phyloP scores from a whole-genome alignment of 2,888 invertebrate genomes.

The Agrotis puta region DNA sequence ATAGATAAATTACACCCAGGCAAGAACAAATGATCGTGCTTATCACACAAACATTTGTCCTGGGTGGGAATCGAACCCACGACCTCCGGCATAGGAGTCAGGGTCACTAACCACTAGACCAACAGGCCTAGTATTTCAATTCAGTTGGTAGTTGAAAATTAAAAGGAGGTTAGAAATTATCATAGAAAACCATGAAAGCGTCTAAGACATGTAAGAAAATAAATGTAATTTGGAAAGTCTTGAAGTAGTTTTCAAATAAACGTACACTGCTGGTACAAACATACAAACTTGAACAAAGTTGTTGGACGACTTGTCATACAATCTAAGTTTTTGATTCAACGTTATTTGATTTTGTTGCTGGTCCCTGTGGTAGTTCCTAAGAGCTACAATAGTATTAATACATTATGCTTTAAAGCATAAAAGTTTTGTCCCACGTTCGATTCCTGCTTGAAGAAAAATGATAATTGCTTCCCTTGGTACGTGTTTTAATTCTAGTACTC shows the following conservation, averaged over 20 bases:
- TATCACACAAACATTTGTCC: too few relatives aligned
- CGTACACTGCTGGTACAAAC: not conserved
- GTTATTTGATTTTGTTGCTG: conserved; percentile 30
- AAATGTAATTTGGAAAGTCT: conserved; percentile 15
- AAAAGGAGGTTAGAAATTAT: not conserved
- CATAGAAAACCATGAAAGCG: too few relatives aligned
- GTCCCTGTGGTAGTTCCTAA: not conserved
- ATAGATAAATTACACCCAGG: too few relatives aligned
- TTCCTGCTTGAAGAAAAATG: not conserved
- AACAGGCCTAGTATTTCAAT: too few relatives aligned
- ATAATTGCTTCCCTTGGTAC: not conserved
- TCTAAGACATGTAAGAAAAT: not conserved
- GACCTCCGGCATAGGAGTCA: too few relatives aligned
- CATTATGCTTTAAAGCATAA: too few relatives aligned
- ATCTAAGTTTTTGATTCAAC: conserved; percentile 44
- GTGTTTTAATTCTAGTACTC: too few relatives aligned
- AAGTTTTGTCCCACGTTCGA: not conserved
- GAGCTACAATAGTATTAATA: not conserved
- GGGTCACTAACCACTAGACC: too few relatives aligned
- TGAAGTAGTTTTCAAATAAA: not conserved
- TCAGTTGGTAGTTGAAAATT: not conserved
- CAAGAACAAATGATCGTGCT: too few relatives aligned
- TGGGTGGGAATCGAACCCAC: too few relatives aligned
- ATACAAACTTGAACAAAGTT: conserved; percentile 15
- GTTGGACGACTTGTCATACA: conserved; percentile 28